Conservation (phyloP, 2,113 vertebrate species). For the Ammodytes marinus region DNA sequence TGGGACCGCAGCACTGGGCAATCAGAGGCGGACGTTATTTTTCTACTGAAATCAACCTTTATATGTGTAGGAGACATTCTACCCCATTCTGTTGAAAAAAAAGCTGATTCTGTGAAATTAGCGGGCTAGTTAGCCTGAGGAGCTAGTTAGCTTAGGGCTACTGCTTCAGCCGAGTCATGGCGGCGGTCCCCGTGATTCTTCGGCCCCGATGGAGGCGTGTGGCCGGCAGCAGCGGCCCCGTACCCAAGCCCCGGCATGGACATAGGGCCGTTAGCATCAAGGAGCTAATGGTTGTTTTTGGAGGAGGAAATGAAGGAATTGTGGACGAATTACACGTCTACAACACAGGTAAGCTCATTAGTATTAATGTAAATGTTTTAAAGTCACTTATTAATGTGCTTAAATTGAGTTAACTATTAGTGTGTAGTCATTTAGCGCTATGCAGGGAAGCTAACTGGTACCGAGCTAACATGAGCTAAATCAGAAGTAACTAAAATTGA, state of each 20-base stretch:
- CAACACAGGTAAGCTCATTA: conserved; percentile 85
- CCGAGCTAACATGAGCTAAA: too few species aligned
- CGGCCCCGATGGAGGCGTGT: conserved; percentile 92
- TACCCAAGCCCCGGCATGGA: conserved; percentile 90
- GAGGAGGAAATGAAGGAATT: conserved; percentile 91
- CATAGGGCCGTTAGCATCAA: conserved; percentile 92
- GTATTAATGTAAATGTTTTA: too few species aligned
- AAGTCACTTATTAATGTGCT: too few species aligned
- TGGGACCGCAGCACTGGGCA: too few species aligned
- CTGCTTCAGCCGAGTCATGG: conserved; percentile 52
- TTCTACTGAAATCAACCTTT: too few species aligned
- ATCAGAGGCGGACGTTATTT: too few species aligned
- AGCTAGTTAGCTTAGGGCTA: conserved; percentile 40
- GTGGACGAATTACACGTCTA: conserved; percentile 93
- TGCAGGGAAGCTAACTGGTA: too few species aligned
- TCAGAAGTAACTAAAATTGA: too few species aligned
- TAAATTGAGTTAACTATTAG: too few species aligned
- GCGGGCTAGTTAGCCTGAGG: conserved; percentile 39
- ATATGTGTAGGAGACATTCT: too few species aligned
- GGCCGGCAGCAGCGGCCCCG: conserved; percentile 90
- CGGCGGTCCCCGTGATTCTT: conserved; percentile 67
- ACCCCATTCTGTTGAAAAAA: neutral
- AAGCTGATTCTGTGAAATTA: neutral
- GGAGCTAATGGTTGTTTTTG: conserved; percentile 92
- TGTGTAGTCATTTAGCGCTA: too few species aligned